These are phyloP conservation scores for Brachypodius melanocephalos DNA, from an alignment of 2,113 vertebrate species.

Conservation along the genomic window DNA sequence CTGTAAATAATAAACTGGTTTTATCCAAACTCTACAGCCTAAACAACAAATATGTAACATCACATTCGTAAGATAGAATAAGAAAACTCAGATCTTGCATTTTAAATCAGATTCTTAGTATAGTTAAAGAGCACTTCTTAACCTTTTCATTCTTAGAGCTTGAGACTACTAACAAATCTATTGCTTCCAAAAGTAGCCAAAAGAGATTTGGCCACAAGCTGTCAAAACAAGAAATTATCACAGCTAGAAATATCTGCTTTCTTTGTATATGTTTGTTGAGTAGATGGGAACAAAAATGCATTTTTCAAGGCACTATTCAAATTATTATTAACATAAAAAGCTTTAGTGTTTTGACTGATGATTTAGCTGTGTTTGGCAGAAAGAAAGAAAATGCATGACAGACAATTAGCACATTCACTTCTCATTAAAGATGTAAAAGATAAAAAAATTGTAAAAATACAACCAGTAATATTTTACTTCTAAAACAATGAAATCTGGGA, in stretches of 20 bases:
- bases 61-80: neutral
- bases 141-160: neutral
- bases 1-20: neutral
- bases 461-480: slow-evolving; percentile 18
- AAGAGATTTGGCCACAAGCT: neutral
- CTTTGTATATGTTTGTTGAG: neutral
- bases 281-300: neutral
- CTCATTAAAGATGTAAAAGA: slow-evolving; percentile 20
- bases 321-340: slow-evolving; percentile 23
- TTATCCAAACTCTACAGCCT: neutral
- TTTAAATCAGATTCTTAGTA: neutral
- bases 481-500: slow-evolving; percentile 11
- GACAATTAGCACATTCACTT: neutral
- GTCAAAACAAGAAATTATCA: neutral
- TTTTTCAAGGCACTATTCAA: neutral
- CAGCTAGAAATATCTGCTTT: neutral
- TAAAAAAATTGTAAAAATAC: neutral
- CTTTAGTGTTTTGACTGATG: neutral
- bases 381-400: slow-evolving; percentile 9
- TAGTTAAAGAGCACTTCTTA: neutral
- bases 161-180: neutral
- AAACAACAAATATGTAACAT: neutral
- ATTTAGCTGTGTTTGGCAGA: neutral
- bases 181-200: neutral
- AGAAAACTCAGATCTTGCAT: neutral